Percentiles rank a stretch among this genome's conserved stretches.
These are phyloP conservation scores for Epinephelus awoara DNA, from an alignment of 2,797 vertebrate species.

Conservation along the genomic window DNA sequence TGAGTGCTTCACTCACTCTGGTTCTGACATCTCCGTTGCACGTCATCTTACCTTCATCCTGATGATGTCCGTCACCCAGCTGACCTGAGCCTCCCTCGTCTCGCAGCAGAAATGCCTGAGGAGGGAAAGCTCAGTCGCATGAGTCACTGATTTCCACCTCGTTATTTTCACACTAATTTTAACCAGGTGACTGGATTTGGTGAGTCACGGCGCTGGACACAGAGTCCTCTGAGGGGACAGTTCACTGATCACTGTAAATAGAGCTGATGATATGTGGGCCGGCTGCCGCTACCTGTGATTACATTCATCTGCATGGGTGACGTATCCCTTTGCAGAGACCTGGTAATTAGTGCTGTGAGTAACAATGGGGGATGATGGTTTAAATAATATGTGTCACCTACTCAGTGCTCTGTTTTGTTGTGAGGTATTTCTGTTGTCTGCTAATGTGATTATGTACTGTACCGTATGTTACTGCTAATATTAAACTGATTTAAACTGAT, in stretches of 20 bases:
- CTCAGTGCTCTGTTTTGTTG: background rate
- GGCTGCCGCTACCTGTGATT: slow-evolving; percentile 29
- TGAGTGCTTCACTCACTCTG: background rate
- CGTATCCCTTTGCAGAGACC: slow-evolving; percentile 7
- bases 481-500: background rate
- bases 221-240: slow-evolving; percentile 19
- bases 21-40: background rate
- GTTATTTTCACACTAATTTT: slow-evolving; percentile 36
- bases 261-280: slow-evolving; percentile 13
- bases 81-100: slow-evolving; percentile 87
- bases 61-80: slow-evolving; percentile 94
- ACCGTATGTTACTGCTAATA: background rate
- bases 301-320: slow-evolving; percentile 11
- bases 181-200: slow-evolving; percentile 32
- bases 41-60: slow-evolving; percentile 89
- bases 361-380: slow-evolving; percentile 36
- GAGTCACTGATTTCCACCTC: slow-evolving; percentile 30
- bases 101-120: slow-evolving; percentile 95
- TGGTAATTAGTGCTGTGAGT: slow-evolving; percentile 18
- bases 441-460: background rate
- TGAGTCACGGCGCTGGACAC: slow-evolving; percentile 9
- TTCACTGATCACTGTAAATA: slow-evolving; percentile 30
- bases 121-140: slow-evolving; percentile 39
- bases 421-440: background rate
- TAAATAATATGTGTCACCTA: slow-evolving; percentile 39